Percentiles rank a stretch among this genome's conserved stretches.
Evolutionary conservation across 2,113 vertebrate species (phyloP).

Genomic region (Thunnus thynnus): DNA sequence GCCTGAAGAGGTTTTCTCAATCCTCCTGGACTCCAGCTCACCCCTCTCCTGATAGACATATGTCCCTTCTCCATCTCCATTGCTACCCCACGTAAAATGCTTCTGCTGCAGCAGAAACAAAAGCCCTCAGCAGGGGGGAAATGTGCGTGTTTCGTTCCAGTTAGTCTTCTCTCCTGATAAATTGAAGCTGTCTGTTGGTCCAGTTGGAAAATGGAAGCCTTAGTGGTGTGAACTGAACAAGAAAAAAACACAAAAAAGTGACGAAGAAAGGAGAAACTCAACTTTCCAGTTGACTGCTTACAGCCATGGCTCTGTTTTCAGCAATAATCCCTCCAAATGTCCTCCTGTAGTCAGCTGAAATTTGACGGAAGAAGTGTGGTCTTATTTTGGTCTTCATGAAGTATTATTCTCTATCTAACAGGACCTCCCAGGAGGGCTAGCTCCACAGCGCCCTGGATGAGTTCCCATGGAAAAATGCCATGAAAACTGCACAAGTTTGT

Average conservation of each 20-base stretch:
- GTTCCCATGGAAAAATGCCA: constrained; percentile 79
- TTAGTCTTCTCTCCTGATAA: constrained; percentile 36
- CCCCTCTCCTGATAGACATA: constrained; percentile 74
- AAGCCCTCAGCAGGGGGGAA: constrained; percentile 16
- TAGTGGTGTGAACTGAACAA: constrained; percentile 34
- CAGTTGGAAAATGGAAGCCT: constrained; percentile 40
- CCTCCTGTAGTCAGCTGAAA: constrained; percentile 32
- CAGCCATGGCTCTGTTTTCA: constrained; percentile 30
- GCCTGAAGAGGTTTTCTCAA: constrained; percentile 72
- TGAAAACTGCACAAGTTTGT: constrained; percentile 77
- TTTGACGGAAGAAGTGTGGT: constrained; percentile 57
- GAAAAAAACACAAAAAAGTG: constrained; percentile 23
- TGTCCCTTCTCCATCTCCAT: constrained; percentile 80
- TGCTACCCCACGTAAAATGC: constrained; percentile 4
- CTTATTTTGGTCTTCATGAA: constrained; percentile 67
- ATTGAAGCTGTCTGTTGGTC: constrained; percentile 9
- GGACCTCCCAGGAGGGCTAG: constrained; percentile 77
- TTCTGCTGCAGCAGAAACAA: constrained; percentile 26
- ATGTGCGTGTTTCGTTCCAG: constrained; percentile 28
- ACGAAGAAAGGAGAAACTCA: constrained; percentile 40
- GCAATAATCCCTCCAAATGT: constrained; percentile 59
- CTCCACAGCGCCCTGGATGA: constrained; percentile 67
- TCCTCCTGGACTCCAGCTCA: constrained; percentile 80
- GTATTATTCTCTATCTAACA: constrained; percentile 65
- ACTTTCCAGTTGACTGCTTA: constrained; percentile 51